phyloP scores from a whole-genome alignment of 2,113 vertebrate species.

The Epinephelus lanceolatus region DNA sequence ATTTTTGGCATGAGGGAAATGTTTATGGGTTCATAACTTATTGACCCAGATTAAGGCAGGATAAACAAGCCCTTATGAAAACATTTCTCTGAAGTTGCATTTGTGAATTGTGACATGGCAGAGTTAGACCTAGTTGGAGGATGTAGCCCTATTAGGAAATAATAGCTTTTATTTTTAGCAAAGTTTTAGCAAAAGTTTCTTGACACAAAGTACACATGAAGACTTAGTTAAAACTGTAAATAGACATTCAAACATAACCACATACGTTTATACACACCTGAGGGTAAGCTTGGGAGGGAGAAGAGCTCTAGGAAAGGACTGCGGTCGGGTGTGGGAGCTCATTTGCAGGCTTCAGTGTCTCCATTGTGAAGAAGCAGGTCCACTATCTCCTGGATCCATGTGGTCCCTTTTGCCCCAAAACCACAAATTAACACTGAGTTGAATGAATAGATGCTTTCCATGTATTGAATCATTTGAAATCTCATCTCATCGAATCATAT shows the following conservation, averaged over 20 bases:
- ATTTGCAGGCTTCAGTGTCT: constrained; percentile 79
- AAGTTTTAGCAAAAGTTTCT: too few species aligned
- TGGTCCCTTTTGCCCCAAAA: constrained; percentile 82
- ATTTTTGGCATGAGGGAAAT: too few species aligned
- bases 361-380: constrained; percentile 84
- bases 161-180: too few species aligned
- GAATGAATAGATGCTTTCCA: not conserved
- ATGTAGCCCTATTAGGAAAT: not conserved
- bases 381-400: constrained; percentile 89
- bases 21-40: too few species aligned
- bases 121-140: not conserved
- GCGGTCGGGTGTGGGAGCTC: constrained; percentile 79
- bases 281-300: constrained; percentile 79
- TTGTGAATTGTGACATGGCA: too few species aligned
- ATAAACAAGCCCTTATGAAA: too few species aligned
- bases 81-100: too few species aligned
- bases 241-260: not conserved
- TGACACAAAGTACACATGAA: too few species aligned
- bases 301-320: constrained; percentile 85
- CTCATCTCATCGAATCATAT: too few species aligned
- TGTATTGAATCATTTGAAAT: not conserved
- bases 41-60: too few species aligned
- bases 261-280: constrained; percentile 67
- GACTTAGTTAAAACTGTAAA: too few species aligned
- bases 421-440: constrained; percentile 11